Evolutionary conservation across 2,888 invertebrate genomes (phyloP), one percentile per base, ranked within the genome.

Genomic region (Deladenus siricidicola): DNA sequence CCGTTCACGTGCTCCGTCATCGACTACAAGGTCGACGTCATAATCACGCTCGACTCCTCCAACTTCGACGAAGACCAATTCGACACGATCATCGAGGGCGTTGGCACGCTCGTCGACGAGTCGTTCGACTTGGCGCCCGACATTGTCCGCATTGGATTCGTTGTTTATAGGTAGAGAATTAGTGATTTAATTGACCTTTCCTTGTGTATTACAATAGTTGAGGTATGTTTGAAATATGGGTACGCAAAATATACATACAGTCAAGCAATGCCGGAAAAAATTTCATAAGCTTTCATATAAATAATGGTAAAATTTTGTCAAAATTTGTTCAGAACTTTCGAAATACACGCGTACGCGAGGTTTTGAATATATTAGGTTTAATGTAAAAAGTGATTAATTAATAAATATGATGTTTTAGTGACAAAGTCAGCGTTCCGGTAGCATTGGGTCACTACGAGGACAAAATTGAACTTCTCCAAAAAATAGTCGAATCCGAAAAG

Each of bases 401-500:
- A 23, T 14, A 17, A 2, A 23, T 45, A n/a, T n/a, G n/a, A n/a
- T n/a, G n/a, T 54, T 74, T 34, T 34, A 77, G 76, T 56, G 76
- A 76, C 56, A 72, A 75, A 44, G 76, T 76, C 3, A 72, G 73
- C 19, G 76, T 76, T 8, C 76, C 76, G 21, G 72, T 76, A 2
- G 76, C 76, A 1, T 64, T 76, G n/a, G 76, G 76, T 6, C 72
- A 78, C 48, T 76, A 76, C 56, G 76, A 76, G 45, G 77, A 76
- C 58, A 73, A 78, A 56, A 69, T 75, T 48, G 77, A 76, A 58
- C 60, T 76, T 24, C 61, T 77, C 14, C 69, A 68, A 52, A 76
- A 78, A 58, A 77, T 76, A 19, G 60, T 60, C 6, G 70, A 74
- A 3, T 62, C 72, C 10, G 72, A 75, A 50, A 71, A 72, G 50